These are phyloP conservation scores for Rugalucina vietnamica DNA, from an alignment of 2,888 invertebrate species.

Conservation along the genomic window DNA sequence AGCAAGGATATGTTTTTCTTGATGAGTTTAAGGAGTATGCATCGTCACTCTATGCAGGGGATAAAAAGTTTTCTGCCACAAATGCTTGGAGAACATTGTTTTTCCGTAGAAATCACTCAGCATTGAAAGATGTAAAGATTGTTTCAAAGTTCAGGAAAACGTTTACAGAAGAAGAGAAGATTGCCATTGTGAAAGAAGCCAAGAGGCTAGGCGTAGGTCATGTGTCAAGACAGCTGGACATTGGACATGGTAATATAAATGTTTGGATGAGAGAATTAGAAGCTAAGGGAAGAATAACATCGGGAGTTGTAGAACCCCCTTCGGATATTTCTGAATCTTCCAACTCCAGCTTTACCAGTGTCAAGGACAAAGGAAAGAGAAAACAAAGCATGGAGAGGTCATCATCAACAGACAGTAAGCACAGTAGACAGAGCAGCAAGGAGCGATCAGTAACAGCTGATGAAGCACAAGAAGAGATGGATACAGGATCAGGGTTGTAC, in stretches of 20 bases:
- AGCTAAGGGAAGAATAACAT: not conserved
- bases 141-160: slow-evolving; percentile 60
- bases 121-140: slow-evolving; percentile 53
- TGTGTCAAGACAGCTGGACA: slow-evolving; percentile 56
- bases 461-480: not conserved
- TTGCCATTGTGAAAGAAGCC: slow-evolving; percentile 52
- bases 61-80: slow-evolving; percentile 60
- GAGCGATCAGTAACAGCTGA: not conserved
- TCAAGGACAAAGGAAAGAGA: not conserved
- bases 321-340: not conserved
- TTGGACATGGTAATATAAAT: slow-evolving; percentile 55
- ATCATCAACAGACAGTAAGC: not conserved
- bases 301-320: not conserved
- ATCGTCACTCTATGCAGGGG: slow-evolving; percentile 53
- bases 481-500: not conserved
- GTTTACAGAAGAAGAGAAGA: slow-evolving; percentile 55
- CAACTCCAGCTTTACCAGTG: not conserved
- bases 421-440: slow-evolving; percentile 42
- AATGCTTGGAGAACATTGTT: slow-evolving; percentile 61
- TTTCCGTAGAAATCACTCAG: slow-evolving; percentile 54
- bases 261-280: slow-evolving; percentile 57
- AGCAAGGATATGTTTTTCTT: slow-evolving; percentile 57
- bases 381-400: not conserved
- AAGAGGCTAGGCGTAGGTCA: slow-evolving; percentile 53
- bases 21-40: slow-evolving; percentile 59